Evolutionary conservation across 2,888 invertebrate species (phyloP).

Genomic region (Blera fallax): DNA sequence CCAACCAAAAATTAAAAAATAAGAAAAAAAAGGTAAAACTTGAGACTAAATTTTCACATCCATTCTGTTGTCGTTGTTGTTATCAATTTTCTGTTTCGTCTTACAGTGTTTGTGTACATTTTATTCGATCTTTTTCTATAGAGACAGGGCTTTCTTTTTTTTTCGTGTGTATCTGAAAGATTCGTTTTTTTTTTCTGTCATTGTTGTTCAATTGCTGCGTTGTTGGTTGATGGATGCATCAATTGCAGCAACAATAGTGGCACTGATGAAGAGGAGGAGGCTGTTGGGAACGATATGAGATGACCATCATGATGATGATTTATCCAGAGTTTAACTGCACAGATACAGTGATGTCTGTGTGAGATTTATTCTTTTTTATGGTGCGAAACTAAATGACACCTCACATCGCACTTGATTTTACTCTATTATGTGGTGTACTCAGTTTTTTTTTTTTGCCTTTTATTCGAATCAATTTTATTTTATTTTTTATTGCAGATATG

Average conservation of each 20-base stretch:
- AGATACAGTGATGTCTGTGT: not conserved
- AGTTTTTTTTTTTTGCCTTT: not conserved
- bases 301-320: not conserved
- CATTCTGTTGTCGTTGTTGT: not conserved
- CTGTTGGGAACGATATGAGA: not conserved
- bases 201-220: slow-evolving; percentile 41
- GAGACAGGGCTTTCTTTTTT: not conserved
- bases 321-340: not conserved
- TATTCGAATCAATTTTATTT: not conserved
- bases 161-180: slow-evolving; percentile 1
- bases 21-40: not conserved
- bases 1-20: too few relatives aligned
- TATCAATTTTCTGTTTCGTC: not conserved
- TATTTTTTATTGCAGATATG: slow-evolving; percentile 14
- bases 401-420: slow-evolving; percentile 20
- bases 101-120: not conserved
- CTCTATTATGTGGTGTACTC: slow-evolving; percentile 21
- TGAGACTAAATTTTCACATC: slow-evolving; percentile 26
- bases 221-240: slow-evolving; percentile 4
- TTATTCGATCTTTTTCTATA: not conserved
- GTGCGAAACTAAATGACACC: slow-evolving; percentile 7
- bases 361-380: not conserved
- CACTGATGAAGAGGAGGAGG: slow-evolving; percentile 8
- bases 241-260: slow-evolving; percentile 19
- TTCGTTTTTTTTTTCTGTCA: not conserved